Evolutionary conservation across 2,113 vertebrate genomes (phyloP), one percentile per base, ranked within the genome.

Genomic region (Sphyrna mokarran): DNA sequence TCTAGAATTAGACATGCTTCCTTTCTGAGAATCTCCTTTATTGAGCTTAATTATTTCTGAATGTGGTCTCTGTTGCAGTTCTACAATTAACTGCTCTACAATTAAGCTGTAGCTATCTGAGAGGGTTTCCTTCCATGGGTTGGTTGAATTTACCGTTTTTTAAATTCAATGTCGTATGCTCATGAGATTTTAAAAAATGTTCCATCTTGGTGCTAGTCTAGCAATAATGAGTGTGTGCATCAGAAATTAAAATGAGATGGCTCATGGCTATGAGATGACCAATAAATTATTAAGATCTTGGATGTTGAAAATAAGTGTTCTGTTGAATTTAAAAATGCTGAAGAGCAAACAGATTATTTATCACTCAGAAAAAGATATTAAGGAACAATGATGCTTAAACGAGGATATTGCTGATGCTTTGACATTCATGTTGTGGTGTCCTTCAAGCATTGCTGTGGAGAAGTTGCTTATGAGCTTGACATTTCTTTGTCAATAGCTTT

Each of bases 371-470:
- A 48, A 70, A 95, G 23, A 37, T 94, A 76, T 43, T 22, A 16
- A 72, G 40, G 43, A 54, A 54, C 54, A 54, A 63, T 29, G 58
- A 48, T 16, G 94, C 26, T 54, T 72, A 48, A 95, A 72, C 68
- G 43, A 54, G 13, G 6, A 18, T 54, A 69, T 69, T 68, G 40
- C 37, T 33, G 20, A 18, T 91, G 58, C 97, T 97, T 97, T 97
- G 97, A 96, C 96, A 78, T 97, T 96, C 97, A 96, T 96, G 97
- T 97, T 96, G 61, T 37, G 96, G 18, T 93, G 61, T 96, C 97
- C 97, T 97, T 96, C 96, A 1, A n/a, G 13, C 54, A n/a, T 37
- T 22, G 37, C 63, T 37, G 61, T 66, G 40, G 61, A 66, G 89
- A 43, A 20, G 37, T 83, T 83, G 80, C 80, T 83, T 43, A 40